Conservation (phyloP, 2,113 vertebrate species). For the Brachyistius frenatus region DNA sequence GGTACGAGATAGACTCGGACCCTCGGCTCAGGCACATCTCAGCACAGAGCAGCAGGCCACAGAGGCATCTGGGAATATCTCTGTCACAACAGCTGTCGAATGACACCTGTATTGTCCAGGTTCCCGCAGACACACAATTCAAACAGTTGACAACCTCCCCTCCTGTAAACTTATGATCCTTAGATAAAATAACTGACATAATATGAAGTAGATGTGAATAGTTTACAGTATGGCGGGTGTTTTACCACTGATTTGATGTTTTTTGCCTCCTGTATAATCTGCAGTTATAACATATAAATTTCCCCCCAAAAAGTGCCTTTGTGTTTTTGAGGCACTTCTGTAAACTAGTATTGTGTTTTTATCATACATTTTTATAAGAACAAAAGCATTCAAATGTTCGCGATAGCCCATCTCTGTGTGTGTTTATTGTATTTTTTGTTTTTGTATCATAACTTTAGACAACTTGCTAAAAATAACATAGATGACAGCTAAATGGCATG, state of each 20-base stretch:
- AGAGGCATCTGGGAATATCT: conserved; percentile 29
- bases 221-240: neutral
- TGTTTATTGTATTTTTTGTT: neutral
- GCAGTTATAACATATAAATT: conserved; percentile 9
- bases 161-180: conserved; percentile 33
- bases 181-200: neutral
- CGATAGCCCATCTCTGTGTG: no score
- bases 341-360: conserved; percentile 29
- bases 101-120: conserved; percentile 65
- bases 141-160: conserved; percentile 45
- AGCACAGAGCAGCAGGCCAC: conserved; percentile 17
- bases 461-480: neutral
- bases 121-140: conserved; percentile 60
- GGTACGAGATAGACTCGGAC: conserved; percentile 85
- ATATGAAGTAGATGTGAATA: conserved; percentile 20
- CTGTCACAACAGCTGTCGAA: conserved; percentile 55
- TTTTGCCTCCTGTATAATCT: neutral
- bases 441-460: neutral
- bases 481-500: conserved; percentile 10
- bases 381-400: neutral
- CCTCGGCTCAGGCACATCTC: conserved; percentile 75
- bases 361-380: conserved; percentile 12
- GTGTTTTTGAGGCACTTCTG: conserved; percentile 51
- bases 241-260: neutral
- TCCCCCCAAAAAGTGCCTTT: conserved; percentile 64